A percentile compares a stretch with the other conserved stretches of the same genome.
These are phyloP conservation scores for Eugnorisma glareosa DNA, from an alignment of 2,888 invertebrate genomes.

Conservation along the genomic window DNA sequence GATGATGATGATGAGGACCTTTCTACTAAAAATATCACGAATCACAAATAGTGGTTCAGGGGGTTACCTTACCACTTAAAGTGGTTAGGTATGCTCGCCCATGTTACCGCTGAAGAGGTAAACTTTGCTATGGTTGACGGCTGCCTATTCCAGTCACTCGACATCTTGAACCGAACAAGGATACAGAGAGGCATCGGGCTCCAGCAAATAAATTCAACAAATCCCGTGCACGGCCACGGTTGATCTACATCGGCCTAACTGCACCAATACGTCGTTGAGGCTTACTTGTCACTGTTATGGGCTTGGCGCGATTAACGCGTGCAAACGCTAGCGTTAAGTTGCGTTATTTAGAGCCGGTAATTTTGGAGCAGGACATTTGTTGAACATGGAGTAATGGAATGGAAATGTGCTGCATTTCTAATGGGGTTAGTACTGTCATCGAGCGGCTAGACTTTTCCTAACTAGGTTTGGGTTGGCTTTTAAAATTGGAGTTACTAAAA, in stretches of 20 bases:
- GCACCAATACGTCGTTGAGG: constrained; percentile 84
- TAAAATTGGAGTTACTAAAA: background rate
- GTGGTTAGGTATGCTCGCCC: background rate
- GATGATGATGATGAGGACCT: too few relatives aligned
- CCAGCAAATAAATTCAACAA: constrained; percentile 84
- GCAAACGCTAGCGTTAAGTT: constrained; percentile 58
- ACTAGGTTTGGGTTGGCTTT: background rate
- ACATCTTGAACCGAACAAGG: constrained; percentile 52
- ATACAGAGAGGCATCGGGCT: constrained; percentile 73
- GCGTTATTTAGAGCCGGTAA: constrained; percentile 62
- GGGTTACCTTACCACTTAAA: background rate
- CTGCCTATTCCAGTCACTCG: constrained; percentile 51
- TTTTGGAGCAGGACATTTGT: constrained; percentile 40
- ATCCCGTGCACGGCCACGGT: constrained; percentile 81
- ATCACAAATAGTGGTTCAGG: background rate
- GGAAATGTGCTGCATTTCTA: constrained; percentile 29
- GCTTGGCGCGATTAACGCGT: constrained; percentile 72
- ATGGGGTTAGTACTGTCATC: constrained; percentile 24
- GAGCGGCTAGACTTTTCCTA: background rate
- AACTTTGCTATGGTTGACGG: background rate
- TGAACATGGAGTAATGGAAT: constrained; percentile 29
- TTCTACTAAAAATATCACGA: too few relatives aligned
- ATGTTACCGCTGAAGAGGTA: background rate
- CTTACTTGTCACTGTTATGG: constrained; percentile 77
- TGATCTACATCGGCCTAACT: constrained; percentile 84